phyloP scores from a whole-genome alignment of 2,797 vertebrate species.

The Cuculus canorus region DNA sequence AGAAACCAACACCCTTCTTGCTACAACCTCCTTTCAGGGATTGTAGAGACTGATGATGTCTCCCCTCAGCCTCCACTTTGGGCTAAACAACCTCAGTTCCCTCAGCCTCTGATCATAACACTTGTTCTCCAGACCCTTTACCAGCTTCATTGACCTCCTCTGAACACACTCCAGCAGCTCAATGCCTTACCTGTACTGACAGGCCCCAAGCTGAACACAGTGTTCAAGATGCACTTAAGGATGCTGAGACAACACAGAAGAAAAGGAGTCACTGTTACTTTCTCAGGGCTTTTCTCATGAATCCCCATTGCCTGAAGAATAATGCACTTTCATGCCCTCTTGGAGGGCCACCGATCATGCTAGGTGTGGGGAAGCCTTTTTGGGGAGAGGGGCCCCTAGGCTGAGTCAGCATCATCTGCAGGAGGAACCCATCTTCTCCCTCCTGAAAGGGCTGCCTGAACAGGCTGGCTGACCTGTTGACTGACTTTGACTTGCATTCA shows the following conservation, averaged over 20 bases:
- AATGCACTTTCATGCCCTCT: neutral
- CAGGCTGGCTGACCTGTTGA: neutral
- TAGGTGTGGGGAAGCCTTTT: neutral
- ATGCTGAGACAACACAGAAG: neutral
- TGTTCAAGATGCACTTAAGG: neutral
- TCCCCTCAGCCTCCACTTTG: no score
- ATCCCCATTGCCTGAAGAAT: neutral
- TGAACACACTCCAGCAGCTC: no score
- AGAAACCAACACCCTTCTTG: no score
- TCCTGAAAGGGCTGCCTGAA: neutral
- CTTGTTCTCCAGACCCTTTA: no score
- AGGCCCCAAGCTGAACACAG: no score
- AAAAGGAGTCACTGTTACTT: neutral
- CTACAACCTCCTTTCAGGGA: no score
- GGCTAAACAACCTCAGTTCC: no score
- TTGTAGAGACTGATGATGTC: no score
- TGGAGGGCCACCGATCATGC: neutral
- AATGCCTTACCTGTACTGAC: no score
- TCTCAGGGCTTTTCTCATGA: accelerated
- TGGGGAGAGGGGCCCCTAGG: neutral
- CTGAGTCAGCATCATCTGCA: accelerated
- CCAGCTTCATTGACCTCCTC: no score
- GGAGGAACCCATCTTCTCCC: neutral
- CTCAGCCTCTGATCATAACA: no score
- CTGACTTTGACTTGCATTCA: neutral